Evolutionary conservation across 1,140 invertebrate species (phyloP).

Genomic region (Drosophila orena): DNA sequence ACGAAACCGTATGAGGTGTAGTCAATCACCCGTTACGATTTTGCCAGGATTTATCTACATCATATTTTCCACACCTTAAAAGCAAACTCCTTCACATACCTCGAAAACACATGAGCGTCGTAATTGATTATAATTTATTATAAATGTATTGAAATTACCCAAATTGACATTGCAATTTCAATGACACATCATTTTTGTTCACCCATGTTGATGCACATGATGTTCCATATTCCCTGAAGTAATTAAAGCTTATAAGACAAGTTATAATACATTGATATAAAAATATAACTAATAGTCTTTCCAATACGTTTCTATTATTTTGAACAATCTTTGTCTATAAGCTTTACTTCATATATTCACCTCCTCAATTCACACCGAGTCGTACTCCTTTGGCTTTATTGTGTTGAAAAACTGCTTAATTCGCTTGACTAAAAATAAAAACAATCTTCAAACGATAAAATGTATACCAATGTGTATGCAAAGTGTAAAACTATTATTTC

Average conservation of each 20-base stretch:
- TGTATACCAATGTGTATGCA: conserved; percentile 8
- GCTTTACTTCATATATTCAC: neutral
- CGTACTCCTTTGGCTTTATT: conserved; percentile 29
- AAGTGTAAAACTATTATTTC: conserved; percentile 11
- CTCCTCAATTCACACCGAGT: conserved; percentile 12
- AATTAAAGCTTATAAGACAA: neutral
- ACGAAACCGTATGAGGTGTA: neutral
- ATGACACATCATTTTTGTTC: conserved; percentile 12
- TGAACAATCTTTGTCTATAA: neutral
- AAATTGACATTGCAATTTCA: conserved; percentile 32
- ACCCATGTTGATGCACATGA: conserved; percentile 24
- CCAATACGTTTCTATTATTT: too few relatives aligned
- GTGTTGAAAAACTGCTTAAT: conserved; percentile 33
- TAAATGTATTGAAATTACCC: conserved; percentile 19
- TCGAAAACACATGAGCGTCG: conserved; percentile 25
- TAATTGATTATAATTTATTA: conserved; percentile 29
- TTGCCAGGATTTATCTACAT: neutral
- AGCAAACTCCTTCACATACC: neutral
- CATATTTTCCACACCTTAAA: conserved; percentile 9
- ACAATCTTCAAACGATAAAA: neutral
- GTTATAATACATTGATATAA: neutral
- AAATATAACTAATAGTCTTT: too few relatives aligned
- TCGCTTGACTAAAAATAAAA: conserved; percentile 22
- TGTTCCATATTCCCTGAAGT: conserved; percentile 11
- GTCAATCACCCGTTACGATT: neutral